Base-by-base conservation (phyloP, 35 echinoderm and acorn worm genomes). In the Holothuria glaberrima region DNA sequence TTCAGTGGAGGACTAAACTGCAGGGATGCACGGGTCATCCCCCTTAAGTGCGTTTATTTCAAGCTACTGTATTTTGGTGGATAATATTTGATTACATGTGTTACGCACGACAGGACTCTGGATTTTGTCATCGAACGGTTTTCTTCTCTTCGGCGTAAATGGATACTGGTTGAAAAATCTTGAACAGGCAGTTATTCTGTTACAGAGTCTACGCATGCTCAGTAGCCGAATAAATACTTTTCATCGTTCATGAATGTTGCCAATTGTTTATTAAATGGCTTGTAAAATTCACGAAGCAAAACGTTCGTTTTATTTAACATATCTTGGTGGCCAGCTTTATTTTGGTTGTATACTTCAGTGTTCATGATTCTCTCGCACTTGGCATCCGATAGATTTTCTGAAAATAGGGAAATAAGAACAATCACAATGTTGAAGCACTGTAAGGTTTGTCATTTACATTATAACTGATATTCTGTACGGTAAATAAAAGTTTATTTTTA, bases 171-270 rank as follows among this genome's bases (percentile, higher is more conserved):
- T 46, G 10, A 46, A 4, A 46, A 46, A 46, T 10, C 44, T 46
- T 46, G 4, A 5, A 10, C 10, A n/a, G n/a, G 44, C 10, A 5
- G 44, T 46, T 46, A 4, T 46, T 46, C 10, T 5, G 44, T 46
- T 10, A 46, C 44, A 66, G n/a, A 66, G 22, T 66, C 9, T 16
- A 26, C 31, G 1, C 24, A 19, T 68, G 30, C 9, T 78, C 74
- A 78, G 27, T 78, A 78, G 5, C 74, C 74, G 38, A 78, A 78
- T 12, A 48, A 48, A 78, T 78, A 78, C 21, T 48, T 45, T 24
- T 78, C 35, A 78, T 78, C 74, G 38, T 48, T 78, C 74, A 78
- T 78, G 44, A 78, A 78, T 78, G 21, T 6, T 78, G 74, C 46
- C 74, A 78, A 48, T 38, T 78, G 74, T 54, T 28, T 41, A 33